Evolutionary conservation across 2,888 invertebrate genomes (phyloP), one percentile per base, ranked within the genome.

Genomic region (Dasysyrphus albostriatus): DNA sequence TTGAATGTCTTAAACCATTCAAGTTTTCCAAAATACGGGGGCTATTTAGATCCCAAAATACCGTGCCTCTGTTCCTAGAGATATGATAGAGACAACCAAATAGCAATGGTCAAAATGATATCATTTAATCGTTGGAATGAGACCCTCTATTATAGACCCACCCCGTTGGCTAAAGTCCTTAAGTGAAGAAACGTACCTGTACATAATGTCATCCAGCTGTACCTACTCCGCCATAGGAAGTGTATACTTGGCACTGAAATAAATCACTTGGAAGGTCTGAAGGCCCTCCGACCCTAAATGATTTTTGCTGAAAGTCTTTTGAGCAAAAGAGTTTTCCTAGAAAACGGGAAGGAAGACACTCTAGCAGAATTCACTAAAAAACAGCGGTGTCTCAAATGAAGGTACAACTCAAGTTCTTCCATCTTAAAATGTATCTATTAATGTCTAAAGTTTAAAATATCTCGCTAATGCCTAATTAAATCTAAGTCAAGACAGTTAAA

Each of bases 251-350:
- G 7, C 54, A 54, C 54, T 32, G 8, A 54, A 54, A 54, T 14
- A 7, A 54, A 32, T 32, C 29, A 0, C 7, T 32, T n/a, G 29
- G n/a, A n/a, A 29, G 32, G 54, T 54, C 54, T 54, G 29, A 54
- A 54, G n/a, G 7, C 54, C n/a, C 5, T n/a, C 29, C 29, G 6
- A 14, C 3, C 1, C 3, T 2, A 29, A 0, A 29, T 1, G 1
- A 51, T 51, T 12, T 6, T 2, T 19, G 29, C 8, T 29, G 3
- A 54, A 0, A 54, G 7, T 54, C 29, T 14, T 7, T 54, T 8
- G 54, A 29, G 54, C 29, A 8, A 51, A 51, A 51, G 51, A 54
- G 54, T 54, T 54, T 29, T n/a, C 8, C 54, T 32, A 54, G n/a
- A 29, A 14, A n/a, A 29, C 7, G 14, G 14, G 3, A 3, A 14